Evolutionary conservation across 1,140 invertebrate species (phyloP), one percentile per base, ranked within the genome.

Genomic region (Euglossa dilemma): DNA sequence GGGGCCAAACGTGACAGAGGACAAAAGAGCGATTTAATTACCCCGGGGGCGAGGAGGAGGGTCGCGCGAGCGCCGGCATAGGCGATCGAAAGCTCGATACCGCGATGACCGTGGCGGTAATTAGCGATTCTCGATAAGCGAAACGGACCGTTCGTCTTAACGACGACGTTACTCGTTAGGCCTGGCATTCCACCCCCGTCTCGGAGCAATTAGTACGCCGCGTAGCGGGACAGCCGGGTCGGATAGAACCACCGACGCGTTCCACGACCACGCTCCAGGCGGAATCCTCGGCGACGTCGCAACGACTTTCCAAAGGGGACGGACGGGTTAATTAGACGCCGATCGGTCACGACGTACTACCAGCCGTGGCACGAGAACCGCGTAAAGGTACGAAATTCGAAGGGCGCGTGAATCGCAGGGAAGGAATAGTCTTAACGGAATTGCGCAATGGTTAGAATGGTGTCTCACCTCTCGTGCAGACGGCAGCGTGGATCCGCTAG

Each of bases 391-490:
- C n/a, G 18, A 59, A 36, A 36, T 36, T 7, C 1, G 2, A 61
- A 2, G 59, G 14, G 25, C 25, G 59, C 6, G 2, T 6, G 25
- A 61, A 2, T 6, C 0, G 6, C 7, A 16, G 6, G 16, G n/a
- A n/a, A n/a, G 2, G 4, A 36, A 36, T 36, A 36, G 1, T 1
- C 4, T 61, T 61, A 25, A 9, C 5, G 16, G 61, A 43, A 12
- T 3, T 11, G 5, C 16, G 28, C 12, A 43, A 23, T 45, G 45
- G 28, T 14, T n/a, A 18, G 72, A 43, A 25, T 56, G 16, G 52
- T n/a, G 20, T 72, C 90, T 93, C 89, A 94, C 93, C 93, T 93
- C 90, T 76, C 83, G 87, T 90, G 89, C 87, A 90, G 92, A 90
- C 88, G 92, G 91, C 93, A 93, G 92, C 89, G 92, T 90, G 90